Conservation (phyloP, 2,113 vertebrate genomes). For the Cochlearius cochlearius region DNA sequence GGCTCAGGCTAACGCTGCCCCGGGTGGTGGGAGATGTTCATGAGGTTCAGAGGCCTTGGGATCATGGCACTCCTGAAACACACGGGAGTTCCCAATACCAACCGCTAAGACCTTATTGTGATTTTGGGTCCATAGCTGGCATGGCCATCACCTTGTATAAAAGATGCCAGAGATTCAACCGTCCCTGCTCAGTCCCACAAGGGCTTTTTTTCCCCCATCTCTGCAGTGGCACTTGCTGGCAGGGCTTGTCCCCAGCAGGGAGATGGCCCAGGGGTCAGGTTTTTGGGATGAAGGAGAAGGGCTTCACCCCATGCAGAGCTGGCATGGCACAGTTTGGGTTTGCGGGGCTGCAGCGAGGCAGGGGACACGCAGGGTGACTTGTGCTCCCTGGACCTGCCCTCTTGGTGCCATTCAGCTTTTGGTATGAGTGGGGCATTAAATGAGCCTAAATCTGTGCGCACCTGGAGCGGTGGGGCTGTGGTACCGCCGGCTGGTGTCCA, state of each 20-base stretch:
- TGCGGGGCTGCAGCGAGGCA: neutral
- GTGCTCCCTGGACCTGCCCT: neutral
- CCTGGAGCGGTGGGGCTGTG: neutral
- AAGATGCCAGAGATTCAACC: neutral
- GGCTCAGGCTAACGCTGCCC: neutral
- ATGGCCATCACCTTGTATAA: neutral
- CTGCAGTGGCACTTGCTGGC: neutral
- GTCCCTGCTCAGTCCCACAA: neutral
- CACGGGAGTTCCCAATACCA: neutral
- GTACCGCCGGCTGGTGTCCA: neutral
- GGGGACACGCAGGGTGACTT: neutral
- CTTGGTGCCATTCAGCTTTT: neutral
- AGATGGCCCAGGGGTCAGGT: neutral
- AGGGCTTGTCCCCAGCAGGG: neutral
- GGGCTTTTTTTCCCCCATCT: neutral
- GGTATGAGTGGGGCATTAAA: neutral
- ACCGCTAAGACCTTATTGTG: neutral
- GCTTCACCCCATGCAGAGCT: neutral
- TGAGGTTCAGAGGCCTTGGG: neutral
- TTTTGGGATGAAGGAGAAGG: neutral
- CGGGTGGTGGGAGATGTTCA: neutral
- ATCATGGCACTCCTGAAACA: neutral
- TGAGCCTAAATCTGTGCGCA: neutral
- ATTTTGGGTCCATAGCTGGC: neutral
- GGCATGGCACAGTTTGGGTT: neutral